Conservation (phyloP, 1,140 invertebrate genomes). For the Potamilus streckersoni region DNA sequence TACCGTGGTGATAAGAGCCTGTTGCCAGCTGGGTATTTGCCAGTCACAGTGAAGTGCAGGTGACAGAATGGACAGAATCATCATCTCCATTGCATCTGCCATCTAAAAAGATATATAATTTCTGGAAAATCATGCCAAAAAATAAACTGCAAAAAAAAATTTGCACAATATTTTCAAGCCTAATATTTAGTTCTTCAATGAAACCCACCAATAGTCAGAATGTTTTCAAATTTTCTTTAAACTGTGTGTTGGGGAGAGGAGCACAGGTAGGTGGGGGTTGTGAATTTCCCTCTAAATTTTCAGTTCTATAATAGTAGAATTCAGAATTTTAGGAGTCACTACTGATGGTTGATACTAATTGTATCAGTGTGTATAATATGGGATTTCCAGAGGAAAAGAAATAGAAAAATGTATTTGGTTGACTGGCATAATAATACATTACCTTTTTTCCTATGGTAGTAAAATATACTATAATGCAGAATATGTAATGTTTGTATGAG, state of each 20-base stretch:
- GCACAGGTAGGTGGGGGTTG: no score
- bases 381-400: no score
- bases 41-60: constrained; percentile 94
- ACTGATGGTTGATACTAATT: no score
- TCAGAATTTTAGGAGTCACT: no score
- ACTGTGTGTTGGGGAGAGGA: background rate
- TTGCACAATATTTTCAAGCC: background rate
- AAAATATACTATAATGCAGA: no score
- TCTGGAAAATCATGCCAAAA: background rate
- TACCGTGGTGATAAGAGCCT: constrained; percentile 82
- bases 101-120: constrained; percentile 79
- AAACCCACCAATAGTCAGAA: background rate
- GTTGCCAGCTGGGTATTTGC: constrained; percentile 85
- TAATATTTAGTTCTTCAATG: background rate
- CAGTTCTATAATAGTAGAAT: no score
- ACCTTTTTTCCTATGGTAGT: no score
- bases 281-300: no score
- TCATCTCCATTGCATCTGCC: constrained; percentile 99
- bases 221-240: background rate
- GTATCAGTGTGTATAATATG: no score
- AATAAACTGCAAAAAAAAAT: background rate
- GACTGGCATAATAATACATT: no score
- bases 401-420: no score
- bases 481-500: no score
- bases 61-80: constrained; percentile 92